These are phyloP conservation scores for Drosophila nikananu DNA, from an alignment of 1,140 invertebrate genomes.

Conservation along the genomic window DNA sequence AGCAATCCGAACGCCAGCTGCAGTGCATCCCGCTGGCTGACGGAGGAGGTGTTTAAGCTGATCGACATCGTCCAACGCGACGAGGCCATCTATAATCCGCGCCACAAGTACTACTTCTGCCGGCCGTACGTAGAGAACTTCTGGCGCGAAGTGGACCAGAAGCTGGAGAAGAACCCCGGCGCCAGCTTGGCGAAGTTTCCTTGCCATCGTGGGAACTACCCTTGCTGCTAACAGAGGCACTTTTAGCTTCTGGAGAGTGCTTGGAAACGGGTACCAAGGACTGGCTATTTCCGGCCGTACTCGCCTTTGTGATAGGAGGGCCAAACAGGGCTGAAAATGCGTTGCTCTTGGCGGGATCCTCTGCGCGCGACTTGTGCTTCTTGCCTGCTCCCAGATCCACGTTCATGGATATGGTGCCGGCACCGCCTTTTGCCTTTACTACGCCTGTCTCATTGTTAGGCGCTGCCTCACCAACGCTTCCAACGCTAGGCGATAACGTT, in stretches of 20 bases:
- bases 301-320: conserved; percentile 90
- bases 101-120: conserved; percentile 83
- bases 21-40: conserved; percentile 74
- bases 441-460: conserved; percentile 64
- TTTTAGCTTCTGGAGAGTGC: conserved; percentile 85
- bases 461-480: conserved; percentile 14
- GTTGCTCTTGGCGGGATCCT: conserved; percentile 86
- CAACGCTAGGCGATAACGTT: conserved; percentile 58
- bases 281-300: conserved; percentile 35
- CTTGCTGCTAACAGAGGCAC: conserved; percentile 32
- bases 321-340: conserved; percentile 93
- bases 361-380: conserved; percentile 89
- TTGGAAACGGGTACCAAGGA: conserved; percentile 59
- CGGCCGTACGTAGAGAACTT: conserved; percentile 84
- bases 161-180: conserved; percentile 83
- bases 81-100: conserved; percentile 83
- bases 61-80: conserved; percentile 81
- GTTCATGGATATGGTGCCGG: conserved; percentile 25
- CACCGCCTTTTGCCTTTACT: conserved; percentile 89
- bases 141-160: conserved; percentile 80
- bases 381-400: conserved; percentile 86
- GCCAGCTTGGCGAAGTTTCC: conserved; percentile 82
- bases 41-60: conserved; percentile 80
- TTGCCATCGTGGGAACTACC: conserved; percentile 48
- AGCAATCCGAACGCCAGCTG: conserved; percentile 59